A percentile compares a stretch with the other conserved stretches of the same genome.
Conservation (phyloP, 2,888 invertebrate genomes). For the Leptogaster cylindrica region DNA sequence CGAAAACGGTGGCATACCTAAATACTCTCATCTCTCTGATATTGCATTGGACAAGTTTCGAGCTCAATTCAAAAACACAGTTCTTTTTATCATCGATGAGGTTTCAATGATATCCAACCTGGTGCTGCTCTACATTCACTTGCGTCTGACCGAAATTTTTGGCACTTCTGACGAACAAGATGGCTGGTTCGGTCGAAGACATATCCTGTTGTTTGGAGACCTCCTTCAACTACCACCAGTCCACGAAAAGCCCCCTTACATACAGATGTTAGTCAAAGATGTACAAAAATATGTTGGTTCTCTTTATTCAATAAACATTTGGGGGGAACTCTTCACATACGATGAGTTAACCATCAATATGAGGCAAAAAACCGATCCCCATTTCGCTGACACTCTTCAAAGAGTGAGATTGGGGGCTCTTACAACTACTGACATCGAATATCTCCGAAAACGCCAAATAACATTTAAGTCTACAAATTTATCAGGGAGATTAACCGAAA, state of each 20-base stretch:
- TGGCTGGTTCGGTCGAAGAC: background rate
- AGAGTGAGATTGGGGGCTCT: background rate
- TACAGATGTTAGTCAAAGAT: background rate
- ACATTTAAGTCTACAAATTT: background rate
- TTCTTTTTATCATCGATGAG: conserved; percentile 9
- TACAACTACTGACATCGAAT: background rate
- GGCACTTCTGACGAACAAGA: background rate
- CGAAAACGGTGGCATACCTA: conserved; percentile 51
- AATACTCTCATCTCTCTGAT: conserved; percentile 51
- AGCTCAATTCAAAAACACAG: background rate
- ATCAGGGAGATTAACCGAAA: background rate
- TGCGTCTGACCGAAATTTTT: background rate
- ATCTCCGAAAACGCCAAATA: background rate
- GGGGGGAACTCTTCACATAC: background rate
- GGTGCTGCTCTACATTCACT: background rate
- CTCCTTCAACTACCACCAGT: background rate
- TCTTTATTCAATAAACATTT: background rate
- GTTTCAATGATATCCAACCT: background rate
- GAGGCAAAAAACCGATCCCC: background rate
- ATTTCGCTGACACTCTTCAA: background rate
- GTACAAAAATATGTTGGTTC: background rate
- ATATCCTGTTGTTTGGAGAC: background rate
- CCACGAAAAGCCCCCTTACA: background rate
- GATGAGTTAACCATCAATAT: background rate
- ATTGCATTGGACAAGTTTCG: background rate